phyloP scores from a whole-genome alignment of 2,113 vertebrate genomes.

The Anseranas semipalmata region DNA sequence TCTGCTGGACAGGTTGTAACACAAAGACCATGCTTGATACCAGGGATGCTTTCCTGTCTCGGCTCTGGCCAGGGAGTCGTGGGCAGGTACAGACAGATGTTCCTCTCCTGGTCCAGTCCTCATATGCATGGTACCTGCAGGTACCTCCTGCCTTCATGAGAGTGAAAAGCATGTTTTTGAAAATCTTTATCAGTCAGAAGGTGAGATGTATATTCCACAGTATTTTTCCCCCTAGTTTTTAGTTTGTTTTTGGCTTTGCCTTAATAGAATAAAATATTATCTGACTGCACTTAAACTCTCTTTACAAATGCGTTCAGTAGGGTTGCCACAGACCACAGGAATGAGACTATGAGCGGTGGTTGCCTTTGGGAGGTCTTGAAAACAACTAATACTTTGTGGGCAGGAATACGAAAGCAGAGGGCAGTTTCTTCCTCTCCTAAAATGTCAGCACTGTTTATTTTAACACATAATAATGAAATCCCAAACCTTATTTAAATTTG shows the following conservation, averaged over 20 bases:
- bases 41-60: background rate
- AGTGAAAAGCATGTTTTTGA: background rate
- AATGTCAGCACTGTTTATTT: constrained; percentile 29
- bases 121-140: background rate
- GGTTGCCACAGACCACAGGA: constrained; percentile 60
- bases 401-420: background rate
- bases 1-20: rapidly evolving
- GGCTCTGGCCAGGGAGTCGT: background rate
- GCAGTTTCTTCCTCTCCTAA: background rate
- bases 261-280: constrained; percentile 49
- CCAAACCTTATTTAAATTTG: background rate
- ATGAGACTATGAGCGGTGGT: constrained; percentile 26
- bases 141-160: background rate
- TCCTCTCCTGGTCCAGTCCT: background rate
- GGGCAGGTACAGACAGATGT: rapidly evolving
- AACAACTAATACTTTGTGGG: constrained; percentile 1
- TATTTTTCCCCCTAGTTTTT: background rate
- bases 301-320: constrained; percentile 1
- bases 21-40: rapidly evolving
- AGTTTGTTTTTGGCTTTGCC: constrained; percentile 22
- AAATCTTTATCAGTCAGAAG: background rate
- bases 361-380: constrained; percentile 42
- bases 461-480: background rate
- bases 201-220: background rate
- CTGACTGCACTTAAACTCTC: constrained; percentile 21